Conservation (phyloP, 2,113 vertebrate species). For the Crotalus horridus region DNA sequence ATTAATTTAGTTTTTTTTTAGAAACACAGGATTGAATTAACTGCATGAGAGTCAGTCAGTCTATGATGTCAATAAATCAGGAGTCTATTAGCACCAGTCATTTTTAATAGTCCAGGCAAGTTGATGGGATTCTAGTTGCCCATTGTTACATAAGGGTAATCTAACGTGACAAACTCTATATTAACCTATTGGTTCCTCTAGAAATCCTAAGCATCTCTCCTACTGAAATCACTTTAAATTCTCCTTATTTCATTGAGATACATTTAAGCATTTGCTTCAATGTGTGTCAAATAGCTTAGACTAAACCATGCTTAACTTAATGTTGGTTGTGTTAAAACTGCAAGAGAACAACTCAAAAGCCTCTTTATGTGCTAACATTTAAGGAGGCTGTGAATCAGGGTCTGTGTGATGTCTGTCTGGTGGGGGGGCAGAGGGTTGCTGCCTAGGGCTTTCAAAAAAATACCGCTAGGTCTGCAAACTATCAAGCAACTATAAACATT, state of each 20-base stretch:
- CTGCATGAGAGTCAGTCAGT: not conserved
- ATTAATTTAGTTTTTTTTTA: not conserved
- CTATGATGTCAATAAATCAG: not conserved
- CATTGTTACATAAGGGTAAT: not conserved
- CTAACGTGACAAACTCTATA: not conserved
- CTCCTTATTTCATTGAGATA: not conserved
- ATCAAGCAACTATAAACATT: conserved; percentile 4
- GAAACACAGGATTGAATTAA: not conserved
- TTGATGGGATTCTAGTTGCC: not conserved
- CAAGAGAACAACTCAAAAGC: not conserved
- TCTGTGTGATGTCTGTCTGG: not conserved
- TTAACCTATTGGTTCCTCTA: not conserved
- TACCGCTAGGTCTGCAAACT: not conserved
- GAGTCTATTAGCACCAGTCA: not conserved
- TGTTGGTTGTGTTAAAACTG: not conserved
- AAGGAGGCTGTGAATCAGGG: not conserved
- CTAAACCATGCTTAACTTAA: not conserved
- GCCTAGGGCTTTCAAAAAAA: not conserved
- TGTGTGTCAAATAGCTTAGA: not conserved
- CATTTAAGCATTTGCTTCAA: not conserved
- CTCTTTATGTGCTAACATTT: not conserved
- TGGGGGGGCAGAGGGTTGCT: not conserved
- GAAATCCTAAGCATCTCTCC: not conserved
- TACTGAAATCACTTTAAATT: not conserved
- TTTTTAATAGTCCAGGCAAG: not conserved